Base-by-base conservation (phyloP, 2,113 vertebrate genomes). In the Microcebus murinus region DNA sequence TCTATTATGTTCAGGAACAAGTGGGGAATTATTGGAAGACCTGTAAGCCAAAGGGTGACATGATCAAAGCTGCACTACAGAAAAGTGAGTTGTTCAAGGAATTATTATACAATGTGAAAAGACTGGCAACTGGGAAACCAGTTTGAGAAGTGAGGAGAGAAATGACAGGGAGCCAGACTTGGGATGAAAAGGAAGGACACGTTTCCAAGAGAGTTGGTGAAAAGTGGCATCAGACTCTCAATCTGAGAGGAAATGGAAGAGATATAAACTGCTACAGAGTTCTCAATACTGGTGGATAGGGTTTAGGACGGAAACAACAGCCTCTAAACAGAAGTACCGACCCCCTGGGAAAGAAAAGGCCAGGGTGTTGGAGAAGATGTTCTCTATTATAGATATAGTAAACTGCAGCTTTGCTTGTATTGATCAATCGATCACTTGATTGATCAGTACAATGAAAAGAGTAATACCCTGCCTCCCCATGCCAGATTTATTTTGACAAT, bases 221-320 rank as follows among this genome's bases (percentile, higher is more conserved):
- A 31, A 48, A 21, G 1, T 3, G 61, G 23, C n/a, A 9, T 27
- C 25, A 23, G 36, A 20, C 20, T 34, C 12, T 61, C 59, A 36
- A 1, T 0, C 29, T 2, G 12, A 59, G 45, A 81, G 77, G 76
- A 76, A 39, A 45, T 6, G 23, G 29, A 42, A 39, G 34, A 14
- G 3, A 34, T 1, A 8, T 3, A 29, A n/a, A 34, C 11, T 0
- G 0, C 2, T 13, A 25, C 13, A 6, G 39, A 2, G 1, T 18
- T 29, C 42, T 82, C 20, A 36, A 20, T 87, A 31, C n/a, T 27
- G 52, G 7, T 8, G 4, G 8, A 14, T 17, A 2, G 36, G 20
- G 13, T 8, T 0, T 65, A 48, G 9, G 3, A 29, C 23, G 71
- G 45, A 34, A 67, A 39, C 11, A 23, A 55, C 4, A 23, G 73